Conservation (phyloP, 2,888 invertebrate species). For the Agriopis aurantiaria region DNA sequence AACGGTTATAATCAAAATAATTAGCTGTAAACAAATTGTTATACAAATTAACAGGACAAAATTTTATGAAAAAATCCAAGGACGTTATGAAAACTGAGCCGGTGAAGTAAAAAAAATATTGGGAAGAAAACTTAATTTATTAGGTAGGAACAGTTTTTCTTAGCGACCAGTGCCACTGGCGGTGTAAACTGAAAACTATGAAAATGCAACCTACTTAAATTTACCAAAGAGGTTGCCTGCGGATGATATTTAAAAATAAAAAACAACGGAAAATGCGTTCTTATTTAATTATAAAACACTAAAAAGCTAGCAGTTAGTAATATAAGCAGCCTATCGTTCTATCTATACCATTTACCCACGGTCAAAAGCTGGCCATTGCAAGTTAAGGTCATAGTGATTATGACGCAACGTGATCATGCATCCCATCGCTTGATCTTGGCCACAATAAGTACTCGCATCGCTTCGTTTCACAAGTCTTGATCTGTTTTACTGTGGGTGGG, state of each 20-base stretch:
- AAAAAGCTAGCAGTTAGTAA: background rate
- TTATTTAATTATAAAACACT: background rate
- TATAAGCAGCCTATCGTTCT: background rate
- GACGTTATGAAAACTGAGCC: too few relatives aligned
- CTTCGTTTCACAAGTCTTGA: slow-evolving; percentile 27
- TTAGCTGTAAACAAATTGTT: background rate
- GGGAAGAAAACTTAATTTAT: too few relatives aligned
- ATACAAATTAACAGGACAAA: too few relatives aligned
- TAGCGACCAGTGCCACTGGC: too few relatives aligned
- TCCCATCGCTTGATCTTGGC: slow-evolving; percentile 41
- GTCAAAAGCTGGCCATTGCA: slow-evolving; percentile 35
- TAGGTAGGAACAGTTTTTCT: too few relatives aligned
- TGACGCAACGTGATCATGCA: slow-evolving; percentile 38
- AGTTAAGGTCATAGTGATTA: slow-evolving; percentile 39
- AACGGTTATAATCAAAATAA: slow-evolving; percentile 2
- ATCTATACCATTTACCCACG: slow-evolving; percentile 18
- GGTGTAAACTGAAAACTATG: too few relatives aligned
- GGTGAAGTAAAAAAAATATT: too few relatives aligned
- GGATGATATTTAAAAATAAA: too few relatives aligned
- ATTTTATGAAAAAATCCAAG: too few relatives aligned
- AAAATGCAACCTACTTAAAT: too few relatives aligned
- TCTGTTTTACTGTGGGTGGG: slow-evolving; percentile 16
- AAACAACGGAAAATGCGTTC: too few relatives aligned
- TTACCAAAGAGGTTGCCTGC: too few relatives aligned
- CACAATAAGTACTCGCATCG: slow-evolving; percentile 16